phyloP scores from a whole-genome alignment of 2,113 vertebrate species.

The Lophura nycthemera region DNA sequence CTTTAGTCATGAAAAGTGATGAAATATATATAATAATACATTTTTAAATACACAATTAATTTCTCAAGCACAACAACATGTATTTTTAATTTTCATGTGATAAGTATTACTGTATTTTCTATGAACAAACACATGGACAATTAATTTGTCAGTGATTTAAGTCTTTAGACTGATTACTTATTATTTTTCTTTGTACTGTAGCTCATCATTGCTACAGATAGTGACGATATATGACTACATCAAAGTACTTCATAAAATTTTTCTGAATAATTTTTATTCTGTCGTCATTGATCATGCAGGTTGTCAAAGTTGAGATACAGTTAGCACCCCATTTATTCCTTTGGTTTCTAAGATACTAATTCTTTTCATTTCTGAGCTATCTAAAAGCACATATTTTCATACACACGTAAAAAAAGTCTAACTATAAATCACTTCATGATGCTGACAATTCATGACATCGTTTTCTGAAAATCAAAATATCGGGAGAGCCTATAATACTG shows the following conservation, averaged over 20 bases:
- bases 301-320: neutral
- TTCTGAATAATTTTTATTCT: neutral
- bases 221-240: neutral
- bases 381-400: neutral
- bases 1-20: neutral
- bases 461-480: neutral
- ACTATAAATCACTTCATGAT: neutral
- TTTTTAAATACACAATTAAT: neutral
- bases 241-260: neutral
- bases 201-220: neutral
- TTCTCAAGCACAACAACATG: neutral
- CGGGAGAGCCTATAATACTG: neutral
- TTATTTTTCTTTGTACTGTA: neutral
- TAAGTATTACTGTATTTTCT: neutral
- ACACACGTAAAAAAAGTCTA: neutral
- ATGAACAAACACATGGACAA: neutral
- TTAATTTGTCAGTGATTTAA: neutral
- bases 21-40: neutral
- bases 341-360: neutral
- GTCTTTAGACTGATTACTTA: neutral
- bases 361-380: neutral
- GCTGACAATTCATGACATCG: neutral
- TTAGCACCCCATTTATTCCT: neutral
- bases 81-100: neutral
- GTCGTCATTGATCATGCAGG: neutral